phyloP scores from a whole-genome alignment of 2,888 invertebrate genomes.

The Folsomia candida region DNA sequence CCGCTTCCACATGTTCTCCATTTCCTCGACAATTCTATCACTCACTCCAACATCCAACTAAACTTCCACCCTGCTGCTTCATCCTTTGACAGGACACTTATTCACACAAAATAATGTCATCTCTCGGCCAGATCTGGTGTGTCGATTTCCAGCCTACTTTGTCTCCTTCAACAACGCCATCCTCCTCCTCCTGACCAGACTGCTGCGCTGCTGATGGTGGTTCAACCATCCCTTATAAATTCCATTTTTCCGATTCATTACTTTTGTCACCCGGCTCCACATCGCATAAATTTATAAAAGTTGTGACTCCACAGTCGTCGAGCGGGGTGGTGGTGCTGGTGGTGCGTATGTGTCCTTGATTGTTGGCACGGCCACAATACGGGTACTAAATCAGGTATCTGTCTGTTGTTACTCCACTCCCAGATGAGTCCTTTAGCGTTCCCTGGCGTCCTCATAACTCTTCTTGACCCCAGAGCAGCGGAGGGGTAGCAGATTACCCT shows the following conservation, averaged over 20 bases:
- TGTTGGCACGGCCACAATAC: background rate
- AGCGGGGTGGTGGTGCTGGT: background rate
- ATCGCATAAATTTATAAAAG: background rate
- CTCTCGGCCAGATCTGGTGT: too few relatives aligned
- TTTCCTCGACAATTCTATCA: slow-evolving; percentile 15
- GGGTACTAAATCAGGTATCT: background rate
- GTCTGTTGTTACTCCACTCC: background rate
- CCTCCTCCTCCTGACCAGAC: too few relatives aligned
- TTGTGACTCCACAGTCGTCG: too few relatives aligned
- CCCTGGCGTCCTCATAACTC: background rate
- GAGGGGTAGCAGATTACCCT: background rate
- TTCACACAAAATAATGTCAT: slow-evolving; percentile 35
- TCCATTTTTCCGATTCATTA: slow-evolving; percentile 52
- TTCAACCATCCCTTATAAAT: slow-evolving; percentile 46
- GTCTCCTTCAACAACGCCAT: too few relatives aligned
- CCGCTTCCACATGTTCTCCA: background rate
- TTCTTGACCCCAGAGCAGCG: background rate
- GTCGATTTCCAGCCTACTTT: background rate
- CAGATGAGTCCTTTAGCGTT: slow-evolving; percentile 3
- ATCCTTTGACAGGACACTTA: slow-evolving; percentile 38
- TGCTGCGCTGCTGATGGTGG: background rate
- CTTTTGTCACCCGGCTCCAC: slow-evolving; percentile 49
- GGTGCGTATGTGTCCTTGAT: background rate
- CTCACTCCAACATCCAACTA: slow-evolving; percentile 33
- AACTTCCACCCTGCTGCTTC: slow-evolving; percentile 29